phyloP scores from a whole-genome alignment of 2,113 vertebrate genomes.

The Podarcis muralis region DNA sequence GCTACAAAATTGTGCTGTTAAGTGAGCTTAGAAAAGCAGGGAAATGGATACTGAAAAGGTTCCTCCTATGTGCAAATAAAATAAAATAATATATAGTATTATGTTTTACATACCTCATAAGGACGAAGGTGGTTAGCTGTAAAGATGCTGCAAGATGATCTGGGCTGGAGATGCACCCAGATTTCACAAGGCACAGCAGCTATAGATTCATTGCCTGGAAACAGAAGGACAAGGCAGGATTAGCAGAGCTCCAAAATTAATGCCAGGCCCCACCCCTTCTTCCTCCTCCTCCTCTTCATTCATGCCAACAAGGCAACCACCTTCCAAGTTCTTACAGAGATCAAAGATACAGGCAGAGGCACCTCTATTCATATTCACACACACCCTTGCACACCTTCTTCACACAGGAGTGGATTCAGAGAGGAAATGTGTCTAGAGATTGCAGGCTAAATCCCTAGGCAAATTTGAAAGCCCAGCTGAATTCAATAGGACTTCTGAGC shows the following conservation, averaged over 20 bases:
- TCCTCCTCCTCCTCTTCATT: neutral
- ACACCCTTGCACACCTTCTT: neutral
- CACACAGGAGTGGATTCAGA: too few relatives aligned
- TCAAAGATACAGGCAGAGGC: neutral
- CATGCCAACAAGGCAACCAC: neutral
- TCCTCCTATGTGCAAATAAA: neutral
- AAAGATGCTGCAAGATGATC: neutral
- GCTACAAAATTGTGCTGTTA: neutral
- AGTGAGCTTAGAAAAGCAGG: neutral
- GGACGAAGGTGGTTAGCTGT: neutral
- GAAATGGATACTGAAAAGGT: neutral
- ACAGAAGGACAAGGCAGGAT: neutral
- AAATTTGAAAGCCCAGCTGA: neutral
- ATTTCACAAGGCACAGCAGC: neutral
- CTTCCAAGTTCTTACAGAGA: neutral
- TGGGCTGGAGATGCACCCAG: neutral
- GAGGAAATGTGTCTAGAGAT: neutral
- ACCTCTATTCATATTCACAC: neutral
- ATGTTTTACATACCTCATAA: slow-evolving; percentile 17
- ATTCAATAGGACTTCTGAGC: neutral
- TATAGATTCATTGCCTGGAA: neutral
- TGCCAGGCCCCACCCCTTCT: neutral
- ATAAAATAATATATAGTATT: neutral
- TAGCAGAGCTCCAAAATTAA: neutral
- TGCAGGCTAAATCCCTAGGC: too few relatives aligned